Percentiles rank a stretch among this genome's conserved stretches.
Conservation (phyloP, 2,113 vertebrate species). For the Megalops atlanticus region DNA sequence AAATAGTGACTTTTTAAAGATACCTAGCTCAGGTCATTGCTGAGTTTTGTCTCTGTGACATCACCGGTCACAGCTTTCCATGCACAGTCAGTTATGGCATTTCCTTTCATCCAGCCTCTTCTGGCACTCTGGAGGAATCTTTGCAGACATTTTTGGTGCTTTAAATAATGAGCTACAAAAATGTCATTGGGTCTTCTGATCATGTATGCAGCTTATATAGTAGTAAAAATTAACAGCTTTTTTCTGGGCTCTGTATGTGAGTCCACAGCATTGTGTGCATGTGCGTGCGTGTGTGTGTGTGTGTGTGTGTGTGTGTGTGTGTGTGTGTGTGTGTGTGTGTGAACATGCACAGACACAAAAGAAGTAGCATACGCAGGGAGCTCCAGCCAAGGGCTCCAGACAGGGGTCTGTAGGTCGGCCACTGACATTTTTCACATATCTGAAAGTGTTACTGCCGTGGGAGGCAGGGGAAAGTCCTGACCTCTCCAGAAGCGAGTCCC, state of each 20-base stretch:
- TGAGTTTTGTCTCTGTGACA: too few relatives aligned
- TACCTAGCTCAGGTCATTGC: not conserved
- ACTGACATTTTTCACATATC: slow-evolving; percentile 27
- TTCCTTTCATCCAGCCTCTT: too few relatives aligned
- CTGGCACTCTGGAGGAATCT: too few relatives aligned
- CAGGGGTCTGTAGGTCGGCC: slow-evolving; percentile 4
- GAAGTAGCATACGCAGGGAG: not conserved
- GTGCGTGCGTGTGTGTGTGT: not conserved
- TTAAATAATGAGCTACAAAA: not conserved
- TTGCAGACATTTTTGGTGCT: not conserved
- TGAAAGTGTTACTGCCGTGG: slow-evolving; percentile 7
- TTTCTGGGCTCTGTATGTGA: too few relatives aligned
- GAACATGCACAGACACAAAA: not conserved
- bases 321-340: slow-evolving; percentile 23
- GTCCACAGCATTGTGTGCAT: not conserved
- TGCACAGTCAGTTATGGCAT: not conserved
- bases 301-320: not conserved
- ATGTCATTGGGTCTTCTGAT: not conserved
- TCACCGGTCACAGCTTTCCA: not conserved
- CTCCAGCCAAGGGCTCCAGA: slow-evolving; percentile 5
- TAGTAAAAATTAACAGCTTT: not conserved
- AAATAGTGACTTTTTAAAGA: not conserved
- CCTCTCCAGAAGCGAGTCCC: slow-evolving; percentile 8
- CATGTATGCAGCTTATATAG: not conserved
- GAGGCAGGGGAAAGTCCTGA: not conserved